These are phyloP conservation scores for Julus scanicus DNA, from an alignment of 2,888 invertebrate genomes.

Conservation along the genomic window DNA sequence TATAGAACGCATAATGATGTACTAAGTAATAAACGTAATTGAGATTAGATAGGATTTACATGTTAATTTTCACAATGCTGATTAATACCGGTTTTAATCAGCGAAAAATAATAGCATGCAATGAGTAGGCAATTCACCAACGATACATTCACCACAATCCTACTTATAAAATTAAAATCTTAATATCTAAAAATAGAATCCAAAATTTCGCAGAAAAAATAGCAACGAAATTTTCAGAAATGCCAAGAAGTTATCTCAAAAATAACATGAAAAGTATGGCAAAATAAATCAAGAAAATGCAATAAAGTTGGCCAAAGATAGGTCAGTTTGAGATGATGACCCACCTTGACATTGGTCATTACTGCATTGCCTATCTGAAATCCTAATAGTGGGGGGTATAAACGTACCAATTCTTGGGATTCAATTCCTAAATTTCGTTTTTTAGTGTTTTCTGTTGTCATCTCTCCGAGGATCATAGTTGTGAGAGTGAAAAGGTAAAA, in stretches of 20 bases:
- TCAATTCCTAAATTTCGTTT: slow-evolving; percentile 28
- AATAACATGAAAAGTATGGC: neutral
- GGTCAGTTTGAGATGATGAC: neutral
- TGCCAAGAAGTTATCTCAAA: neutral
- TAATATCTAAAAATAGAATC: neutral
- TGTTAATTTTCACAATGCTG: neutral
- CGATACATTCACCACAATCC: neutral
- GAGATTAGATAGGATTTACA: neutral
- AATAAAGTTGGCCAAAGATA: neutral
- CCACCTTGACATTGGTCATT: neutral
- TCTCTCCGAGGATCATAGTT: slow-evolving; percentile 12
- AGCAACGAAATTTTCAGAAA: neutral
- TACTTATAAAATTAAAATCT: neutral
- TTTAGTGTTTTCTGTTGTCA: slow-evolving; percentile 28
- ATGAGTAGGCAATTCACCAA: neutral
- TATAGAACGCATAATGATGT: neutral
- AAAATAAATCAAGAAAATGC: slow-evolving; percentile 6
- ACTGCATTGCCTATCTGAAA: neutral
- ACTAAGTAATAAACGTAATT: neutral
- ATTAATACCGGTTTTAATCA: neutral
- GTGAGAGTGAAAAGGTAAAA: neutral
- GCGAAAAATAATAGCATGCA: neutral
- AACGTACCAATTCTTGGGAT: neutral
- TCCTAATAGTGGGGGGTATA: slow-evolving; percentile 10
- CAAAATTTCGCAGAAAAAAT: neutral